Conservation (phyloP, 1,140 invertebrate species). For the Mercenaria mercenaria region DNA sequence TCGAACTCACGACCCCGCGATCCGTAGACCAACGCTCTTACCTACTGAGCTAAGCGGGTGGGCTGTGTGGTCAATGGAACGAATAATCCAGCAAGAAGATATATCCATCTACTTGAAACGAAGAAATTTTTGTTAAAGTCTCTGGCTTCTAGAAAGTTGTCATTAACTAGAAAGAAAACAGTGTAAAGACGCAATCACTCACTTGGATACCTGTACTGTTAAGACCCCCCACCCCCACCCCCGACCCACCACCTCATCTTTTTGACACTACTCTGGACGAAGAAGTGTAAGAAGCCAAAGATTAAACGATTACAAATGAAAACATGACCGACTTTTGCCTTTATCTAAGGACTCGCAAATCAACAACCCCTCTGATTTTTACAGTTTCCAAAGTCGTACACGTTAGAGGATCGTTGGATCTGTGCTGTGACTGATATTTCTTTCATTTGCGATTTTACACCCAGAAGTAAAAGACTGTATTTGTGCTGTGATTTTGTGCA, state of each 20-base stretch:
- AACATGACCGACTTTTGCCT: conserved; percentile 38
- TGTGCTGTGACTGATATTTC: no score
- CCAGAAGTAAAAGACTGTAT: no score
- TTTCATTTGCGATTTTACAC: no score
- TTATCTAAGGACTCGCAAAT: conserved; percentile 33
- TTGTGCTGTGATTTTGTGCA: no score
- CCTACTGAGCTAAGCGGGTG: no score
- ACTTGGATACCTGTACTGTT: background rate
- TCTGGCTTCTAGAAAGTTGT: background rate
- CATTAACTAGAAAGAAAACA: no score
- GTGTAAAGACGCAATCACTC: background rate
- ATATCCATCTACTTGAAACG: background rate
- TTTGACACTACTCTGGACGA: background rate
- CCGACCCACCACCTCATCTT: no score
- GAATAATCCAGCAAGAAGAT: background rate
- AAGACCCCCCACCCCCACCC: background rate
- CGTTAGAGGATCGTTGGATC: no score
- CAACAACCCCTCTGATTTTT: conserved; percentile 21
- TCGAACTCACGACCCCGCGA: no score
- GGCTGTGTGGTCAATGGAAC: background rate
- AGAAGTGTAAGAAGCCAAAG: background rate
- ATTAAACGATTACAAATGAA: background rate
- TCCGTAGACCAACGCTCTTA: no score
- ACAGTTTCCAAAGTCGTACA: no score
- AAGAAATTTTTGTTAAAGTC: background rate